Evolutionary conservation across 2,888 invertebrate genomes (phyloP).

Genomic region (Metallyticus violacea): DNA sequence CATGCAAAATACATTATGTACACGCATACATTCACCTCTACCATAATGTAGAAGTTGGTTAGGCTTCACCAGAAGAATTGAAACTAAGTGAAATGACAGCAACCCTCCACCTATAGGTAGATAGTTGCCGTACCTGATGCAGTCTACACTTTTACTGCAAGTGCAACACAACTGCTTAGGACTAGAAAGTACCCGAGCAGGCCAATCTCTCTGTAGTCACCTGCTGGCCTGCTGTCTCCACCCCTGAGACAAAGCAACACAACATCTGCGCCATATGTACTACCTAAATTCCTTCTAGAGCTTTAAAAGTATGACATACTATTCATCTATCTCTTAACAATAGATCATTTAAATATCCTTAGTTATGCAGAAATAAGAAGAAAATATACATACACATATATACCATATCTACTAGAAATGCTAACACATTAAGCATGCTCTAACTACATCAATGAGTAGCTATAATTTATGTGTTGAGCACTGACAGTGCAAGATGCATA

Average conservation of each 20-base stretch:
- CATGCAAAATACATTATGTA: constrained; percentile 21
- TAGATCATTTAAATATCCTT: too few species aligned
- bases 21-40: constrained; percentile 2
- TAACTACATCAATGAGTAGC: too few species aligned
- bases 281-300: too few species aligned
- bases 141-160: background rate
- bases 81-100: too few species aligned
- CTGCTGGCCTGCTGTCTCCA: background rate
- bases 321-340: too few species aligned
- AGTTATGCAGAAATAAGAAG: too few species aligned
- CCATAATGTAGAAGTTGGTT: background rate
- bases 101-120: constrained; percentile 19
- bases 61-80: constrained; percentile 3
- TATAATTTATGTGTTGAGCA: too few species aligned
- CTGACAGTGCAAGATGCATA: too few species aligned
- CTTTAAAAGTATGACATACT: too few species aligned
- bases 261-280: constrained; percentile 18
- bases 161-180: constrained; percentile 19
- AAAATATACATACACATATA: too few species aligned
- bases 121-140: constrained; percentile 22
- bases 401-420: too few species aligned
- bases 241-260: constrained; percentile 28
- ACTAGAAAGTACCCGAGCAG: background rate
- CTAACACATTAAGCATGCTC: too few species aligned
- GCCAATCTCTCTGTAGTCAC: constrained; percentile 1